Conservation (phyloP, 2,888 invertebrate species). For the Lycocerus yunnanus region DNA sequence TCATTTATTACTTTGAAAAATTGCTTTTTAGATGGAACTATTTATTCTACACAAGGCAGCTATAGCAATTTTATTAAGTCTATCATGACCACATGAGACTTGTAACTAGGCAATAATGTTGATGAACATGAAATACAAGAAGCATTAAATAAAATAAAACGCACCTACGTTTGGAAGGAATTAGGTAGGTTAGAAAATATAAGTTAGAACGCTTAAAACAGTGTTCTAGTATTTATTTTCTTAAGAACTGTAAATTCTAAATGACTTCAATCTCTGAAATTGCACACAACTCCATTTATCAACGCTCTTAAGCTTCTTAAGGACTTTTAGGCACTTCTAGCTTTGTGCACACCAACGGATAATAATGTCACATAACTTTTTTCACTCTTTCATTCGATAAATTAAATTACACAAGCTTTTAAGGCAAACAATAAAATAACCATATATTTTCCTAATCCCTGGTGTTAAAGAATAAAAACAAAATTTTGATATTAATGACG, state of each 20-base stretch:
- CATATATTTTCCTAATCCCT: background rate
- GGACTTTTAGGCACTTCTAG: slow-evolving; percentile 5
- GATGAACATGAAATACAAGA: background rate
- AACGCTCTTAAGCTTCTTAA: slow-evolving; percentile 8
- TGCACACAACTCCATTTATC: slow-evolving; percentile 9
- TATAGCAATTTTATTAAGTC: background rate
- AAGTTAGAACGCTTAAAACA: slow-evolving; percentile 5
- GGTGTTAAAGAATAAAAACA: background rate
- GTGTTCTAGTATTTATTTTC: slow-evolving; percentile 8
- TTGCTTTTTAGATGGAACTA: background rate
- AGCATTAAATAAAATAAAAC: background rate
- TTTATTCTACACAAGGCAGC: background rate
- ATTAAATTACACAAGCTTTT: background rate
- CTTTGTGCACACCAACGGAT: slow-evolving; percentile 3
- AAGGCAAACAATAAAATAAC: background rate
- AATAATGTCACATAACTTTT: slow-evolving; percentile 3
- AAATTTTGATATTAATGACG: background rate
- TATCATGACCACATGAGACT: background rate
- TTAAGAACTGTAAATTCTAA: slow-evolving; percentile 13
- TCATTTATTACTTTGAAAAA: background rate
- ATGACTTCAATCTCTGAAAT: slow-evolving; percentile 15
- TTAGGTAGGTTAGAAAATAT: slow-evolving; percentile 5
- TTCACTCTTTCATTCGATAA: background rate
- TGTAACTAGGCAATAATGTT: background rate
- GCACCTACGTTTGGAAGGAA: background rate